Conservation (phyloP, 2,797 vertebrate species). For the Dipus sagitta region DNA sequence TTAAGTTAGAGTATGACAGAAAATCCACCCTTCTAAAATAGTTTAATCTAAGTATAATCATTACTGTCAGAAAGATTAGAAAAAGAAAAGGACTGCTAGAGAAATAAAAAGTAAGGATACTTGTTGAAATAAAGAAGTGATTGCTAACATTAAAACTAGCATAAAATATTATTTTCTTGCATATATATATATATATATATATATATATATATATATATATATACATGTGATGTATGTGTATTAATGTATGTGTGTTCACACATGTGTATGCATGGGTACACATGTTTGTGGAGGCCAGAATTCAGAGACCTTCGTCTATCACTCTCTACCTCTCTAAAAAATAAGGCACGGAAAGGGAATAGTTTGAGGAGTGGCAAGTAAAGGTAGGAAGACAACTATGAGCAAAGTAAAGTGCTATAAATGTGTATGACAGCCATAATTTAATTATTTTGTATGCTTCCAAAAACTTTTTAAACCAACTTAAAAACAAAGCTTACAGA, state of each 20-base stretch:
- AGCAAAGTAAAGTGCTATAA: no score
- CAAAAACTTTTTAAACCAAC: not conserved
- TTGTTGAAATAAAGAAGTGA: not conserved
- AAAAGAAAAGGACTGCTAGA: not conserved
- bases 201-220: not conserved
- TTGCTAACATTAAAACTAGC: not conserved
- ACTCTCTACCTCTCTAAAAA: no score
- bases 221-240: not conserved
- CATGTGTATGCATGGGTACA: no score
- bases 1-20: not conserved
- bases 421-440: no score
- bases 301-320: no score
- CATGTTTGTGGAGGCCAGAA: no score
- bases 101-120: not conserved
- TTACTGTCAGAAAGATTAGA: not conserved
- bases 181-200: not conserved
- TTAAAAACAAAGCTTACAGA: not conserved
- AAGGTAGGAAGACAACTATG: no score
- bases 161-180: no score
- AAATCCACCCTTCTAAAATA: not conserved
- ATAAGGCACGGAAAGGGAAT: no score
- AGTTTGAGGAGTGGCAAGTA: no score
- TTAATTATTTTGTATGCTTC: no score
- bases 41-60: not conserved
- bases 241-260: no score